Base-by-base conservation (phyloP, 1,140 invertebrate genomes). In the Listronotus bonariensis region DNA sequence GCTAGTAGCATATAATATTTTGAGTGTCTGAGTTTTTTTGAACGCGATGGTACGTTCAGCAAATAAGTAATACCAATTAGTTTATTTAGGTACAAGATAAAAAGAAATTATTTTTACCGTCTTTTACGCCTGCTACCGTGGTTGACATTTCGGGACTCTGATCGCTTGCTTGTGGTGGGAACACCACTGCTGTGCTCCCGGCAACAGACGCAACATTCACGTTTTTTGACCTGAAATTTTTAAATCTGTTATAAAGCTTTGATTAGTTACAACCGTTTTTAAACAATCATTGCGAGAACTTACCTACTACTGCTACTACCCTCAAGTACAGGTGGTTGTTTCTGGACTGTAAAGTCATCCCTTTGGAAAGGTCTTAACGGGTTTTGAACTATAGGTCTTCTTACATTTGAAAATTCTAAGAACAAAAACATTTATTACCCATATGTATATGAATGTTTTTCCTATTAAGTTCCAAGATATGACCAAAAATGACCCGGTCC, bases 121-220 rank as follows among this genome's bases (percentile, higher is more conserved):
- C 61, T 72, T 68, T 59, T 74, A 67, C 74, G 76, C 68, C 75
- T 77, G 75, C 71, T 59, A 67, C 71, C 74, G 69, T 68, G 60
- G 64, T 52, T 72, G 71, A 67, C 57, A 48, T 54, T 46, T 62
- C 48, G 64, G 62, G 61, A 65, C 63, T 15, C 17, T 42, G 63
- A 20, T 46, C 31, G 62, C 32, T 65, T 65, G 34, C 46, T 54
- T 17, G 64, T 57, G 63, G 62, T 48, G 67, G 71, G 64, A 36
- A n/a, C 36, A 42, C 63, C 63, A 31, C 69, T 70, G 73, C 69
- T 72, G 72, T 79, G 81, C 77, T 80, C 72, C 72, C 79, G 81
- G 78, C 80, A 80, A 78, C 83, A 83, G 80, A 81, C 82, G 78
- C 81, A 81, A 73, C 80, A 77, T 74, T 79, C 78, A 70, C 82